These are phyloP conservation scores for Onchidella celtica DNA, from an alignment of 2,888 invertebrate species.

Conservation along the genomic window DNA sequence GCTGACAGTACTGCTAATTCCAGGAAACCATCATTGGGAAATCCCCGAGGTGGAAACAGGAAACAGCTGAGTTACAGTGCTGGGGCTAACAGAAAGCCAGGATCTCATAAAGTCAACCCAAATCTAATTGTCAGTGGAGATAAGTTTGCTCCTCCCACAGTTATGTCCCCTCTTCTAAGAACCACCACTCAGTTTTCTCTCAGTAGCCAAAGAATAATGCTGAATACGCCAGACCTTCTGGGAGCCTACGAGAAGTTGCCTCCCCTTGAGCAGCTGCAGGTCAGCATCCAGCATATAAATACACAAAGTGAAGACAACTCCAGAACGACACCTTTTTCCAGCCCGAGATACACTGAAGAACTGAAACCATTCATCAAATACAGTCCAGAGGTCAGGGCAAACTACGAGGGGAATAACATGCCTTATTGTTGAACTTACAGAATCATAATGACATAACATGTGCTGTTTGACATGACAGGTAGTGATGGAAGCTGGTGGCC, in stretches of 20 bases:
- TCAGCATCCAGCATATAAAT: too few relatives aligned
- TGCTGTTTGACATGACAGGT: too few relatives aligned
- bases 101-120: conserved; percentile 35
- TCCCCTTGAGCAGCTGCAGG: conserved; percentile 61
- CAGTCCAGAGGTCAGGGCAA: conserved; percentile 68
- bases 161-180: conserved; percentile 68
- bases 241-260: conserved; percentile 63
- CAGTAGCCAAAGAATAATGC: conserved; percentile 67
- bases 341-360: conserved; percentile 55
- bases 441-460: too few relatives aligned
- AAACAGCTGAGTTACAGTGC: conserved; percentile 1
- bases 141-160: conserved; percentile 63
- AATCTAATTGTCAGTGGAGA: conserved; percentile 67
- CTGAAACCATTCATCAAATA: conserved; percentile 72
- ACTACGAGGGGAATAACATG: conserved; percentile 47
- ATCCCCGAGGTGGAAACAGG: not conserved
- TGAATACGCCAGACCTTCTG: conserved; percentile 70
- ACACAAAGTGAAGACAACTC: too few relatives aligned
- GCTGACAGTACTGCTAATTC: not conserved
- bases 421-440: conserved; percentile 43
- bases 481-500: too few relatives aligned
- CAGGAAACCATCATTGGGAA: not conserved
- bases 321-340: not conserved
- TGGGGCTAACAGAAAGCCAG: not conserved
- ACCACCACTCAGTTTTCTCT: conserved; percentile 72